Evolutionary conservation across 1,140 invertebrate species (phyloP).

Genomic region (Drosophila lini): DNA sequence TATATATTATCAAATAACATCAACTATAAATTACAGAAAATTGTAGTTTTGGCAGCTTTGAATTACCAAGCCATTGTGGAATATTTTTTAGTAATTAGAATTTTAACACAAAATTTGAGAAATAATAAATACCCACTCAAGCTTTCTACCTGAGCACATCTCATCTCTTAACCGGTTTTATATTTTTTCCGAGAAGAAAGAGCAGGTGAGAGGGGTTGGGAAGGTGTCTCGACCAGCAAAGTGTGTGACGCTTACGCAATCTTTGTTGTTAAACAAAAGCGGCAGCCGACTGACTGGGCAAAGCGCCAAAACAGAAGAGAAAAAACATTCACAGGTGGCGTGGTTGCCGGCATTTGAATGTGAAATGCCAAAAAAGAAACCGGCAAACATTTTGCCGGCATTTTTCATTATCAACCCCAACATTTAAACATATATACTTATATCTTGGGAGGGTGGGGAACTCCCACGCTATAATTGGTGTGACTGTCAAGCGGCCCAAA

Average conservation of each 20-base stretch:
- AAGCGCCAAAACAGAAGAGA: constrained; percentile 49
- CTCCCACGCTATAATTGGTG: constrained; percentile 19
- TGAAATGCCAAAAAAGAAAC: constrained; percentile 5
- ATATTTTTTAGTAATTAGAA: neutral
- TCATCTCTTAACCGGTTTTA: constrained; percentile 30
- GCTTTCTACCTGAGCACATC: constrained; percentile 22
- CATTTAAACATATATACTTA: constrained; percentile 1
- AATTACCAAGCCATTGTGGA: neutral
- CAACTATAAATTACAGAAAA: neutral
- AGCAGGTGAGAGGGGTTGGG: constrained; percentile 12
- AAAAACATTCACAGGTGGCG: constrained; percentile 55
- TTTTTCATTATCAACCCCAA: constrained; percentile 22
- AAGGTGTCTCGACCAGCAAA: constrained; percentile 5
- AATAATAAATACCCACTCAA: constrained; percentile 1
- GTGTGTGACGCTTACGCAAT: constrained; percentile 59
- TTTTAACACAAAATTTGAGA: neutral
- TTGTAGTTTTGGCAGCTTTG: neutral
- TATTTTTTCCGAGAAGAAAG: neutral
- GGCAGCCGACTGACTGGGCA: constrained; percentile 45
- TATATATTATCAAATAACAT: neutral
- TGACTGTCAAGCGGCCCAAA: constrained; percentile 8
- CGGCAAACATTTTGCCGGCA: constrained; percentile 31
- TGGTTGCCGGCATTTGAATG: constrained; percentile 41
- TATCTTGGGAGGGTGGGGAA: constrained; percentile 1
- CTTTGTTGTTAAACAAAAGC: constrained; percentile 77